These are phyloP conservation scores for Muntiacus muntjak DNA, from an alignment of 2,113 vertebrate species.

Conservation along the genomic window DNA sequence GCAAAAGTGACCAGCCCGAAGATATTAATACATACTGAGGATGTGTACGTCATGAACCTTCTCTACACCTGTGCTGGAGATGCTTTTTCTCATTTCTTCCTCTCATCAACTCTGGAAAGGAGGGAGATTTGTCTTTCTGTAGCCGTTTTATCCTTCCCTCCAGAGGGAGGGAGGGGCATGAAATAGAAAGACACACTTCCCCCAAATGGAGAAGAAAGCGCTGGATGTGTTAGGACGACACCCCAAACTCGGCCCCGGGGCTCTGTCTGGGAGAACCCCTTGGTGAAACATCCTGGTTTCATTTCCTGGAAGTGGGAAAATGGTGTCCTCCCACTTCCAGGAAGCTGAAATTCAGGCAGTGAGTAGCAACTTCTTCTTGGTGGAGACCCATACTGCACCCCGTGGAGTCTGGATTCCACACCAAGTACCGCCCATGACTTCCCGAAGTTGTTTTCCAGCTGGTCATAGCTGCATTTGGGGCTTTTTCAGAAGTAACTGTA, in stretches of 20 bases:
- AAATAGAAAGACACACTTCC: background rate
- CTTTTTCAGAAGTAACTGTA: constrained; percentile 12
- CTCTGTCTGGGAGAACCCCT: background rate
- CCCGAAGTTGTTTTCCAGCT: background rate
- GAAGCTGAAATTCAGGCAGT: background rate
- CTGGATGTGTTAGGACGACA: background rate
- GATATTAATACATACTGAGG: background rate
- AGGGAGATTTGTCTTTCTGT: background rate
- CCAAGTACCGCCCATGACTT: background rate
- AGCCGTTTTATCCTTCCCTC: background rate
- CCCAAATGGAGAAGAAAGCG: background rate
- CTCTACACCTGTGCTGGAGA: background rate
- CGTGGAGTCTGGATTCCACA: background rate
- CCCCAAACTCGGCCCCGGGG: background rate
- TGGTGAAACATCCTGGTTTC: background rate
- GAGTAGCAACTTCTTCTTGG: background rate
- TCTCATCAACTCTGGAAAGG: background rate
- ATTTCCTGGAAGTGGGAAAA: background rate
- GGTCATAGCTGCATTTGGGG: background rate
- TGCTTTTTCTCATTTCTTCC: background rate
- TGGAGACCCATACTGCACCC: background rate
- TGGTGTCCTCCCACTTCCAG: background rate
- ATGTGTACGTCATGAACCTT: background rate
- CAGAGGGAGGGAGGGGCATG: background rate
- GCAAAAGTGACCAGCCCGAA: background rate